Evolutionary conservation across 2,888 invertebrate genomes (phyloP), one percentile per base, ranked within the genome.

Genomic region (Cabera pusaria): DNA sequence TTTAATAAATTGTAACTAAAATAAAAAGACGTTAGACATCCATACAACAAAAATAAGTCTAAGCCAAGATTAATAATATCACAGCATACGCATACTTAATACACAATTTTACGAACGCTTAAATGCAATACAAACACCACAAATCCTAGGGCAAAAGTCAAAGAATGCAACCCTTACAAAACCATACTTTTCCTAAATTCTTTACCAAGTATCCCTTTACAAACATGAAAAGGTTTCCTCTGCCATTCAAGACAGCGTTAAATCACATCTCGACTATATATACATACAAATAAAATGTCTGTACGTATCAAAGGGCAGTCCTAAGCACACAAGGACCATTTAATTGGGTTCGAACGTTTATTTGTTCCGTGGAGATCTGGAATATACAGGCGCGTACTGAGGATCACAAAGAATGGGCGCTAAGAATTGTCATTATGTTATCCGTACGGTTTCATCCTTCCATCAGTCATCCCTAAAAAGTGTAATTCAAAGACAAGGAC

Each of bases 321-420:
- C 82, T 83, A 73, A 65, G 55, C 67, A 80, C 65, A 83, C 83
- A 81, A 57, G 60, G 62, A 59, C 71, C 74, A 78, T 81, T 80
- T 82, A 83, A 82, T 83, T 82, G 80, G 80, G 76, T 66, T 59
- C 64, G 59, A 62, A 64, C 67, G 71, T 78, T 68, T 79, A 69
- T 74, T 68, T 73, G 72, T 65, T 53, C 62, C 25, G 17, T 4
- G 1, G 34, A 24, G 18, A 52, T 53, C 49, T 56, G 43, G 55
- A 59, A 56, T 61, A 59, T n/a, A 9, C 16, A 33, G 41, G 27
- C 19, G 7, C 25, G 35, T 21, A 35, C 11, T 35, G 3, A 14
- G 14, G n/a, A n/a, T n/a, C n/a, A n/a, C n/a, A n/a, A n/a, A n/a
- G n/a, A n/a, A n/a, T n/a, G n/a, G n/a, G n/a, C n/a, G n/a, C n/a